Base-by-base conservation (phyloP, 2,888 invertebrate genomes). In the Diaperis boleti region DNA sequence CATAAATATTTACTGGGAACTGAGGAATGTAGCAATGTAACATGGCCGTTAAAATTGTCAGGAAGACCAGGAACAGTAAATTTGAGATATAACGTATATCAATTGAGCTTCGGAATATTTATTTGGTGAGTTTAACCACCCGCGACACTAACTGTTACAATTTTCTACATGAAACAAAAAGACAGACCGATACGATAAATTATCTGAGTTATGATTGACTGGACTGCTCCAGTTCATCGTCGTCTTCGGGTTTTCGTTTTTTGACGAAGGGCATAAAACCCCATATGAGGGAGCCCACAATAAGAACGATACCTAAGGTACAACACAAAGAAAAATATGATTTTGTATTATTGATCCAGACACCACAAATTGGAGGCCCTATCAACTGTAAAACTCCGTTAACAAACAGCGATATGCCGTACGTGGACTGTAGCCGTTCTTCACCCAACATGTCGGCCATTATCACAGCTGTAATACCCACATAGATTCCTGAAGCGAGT, bases 361-460 rank as follows among this genome's bases (percentile, higher is more conserved):
- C 72, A 0, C 93, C 93, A 75, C 93, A 93, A n/a, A 94, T 82
- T 0, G 94, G 94, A 1, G 94, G 94, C 0, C 94, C 94, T 1
- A 92, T 81, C 37, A 94, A 78, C 78, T 94, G 94, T 14, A 94
- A 79, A 45, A 94, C 85, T 1, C 94, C 94, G 72, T 94, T 94
- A 7, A 94, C 87, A 72, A 94, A 94, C 20, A 94, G 82, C 68
- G 93, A 92, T 20, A 94, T 92, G 0, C 94, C 94, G 72, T 94
- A 94, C 0, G 93, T 92, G 0, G 93, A 92, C 75, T 93, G 92
- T 0, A 94, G 79, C n/a, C 92, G 85, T 69, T 94, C 93, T 0
- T 91, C 89, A 0, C 94, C 94, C 3, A 94, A 77, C 89, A 94
- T 89, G 75, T 94, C 94, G 0, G 93, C 92, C 92, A 94, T 92